Percentiles rank a stretch among this genome's conserved stretches.
These are phyloP conservation scores for Emydocephalus ijimae DNA, from an alignment of 2,113 vertebrate genomes.

Conservation along the genomic window DNA sequence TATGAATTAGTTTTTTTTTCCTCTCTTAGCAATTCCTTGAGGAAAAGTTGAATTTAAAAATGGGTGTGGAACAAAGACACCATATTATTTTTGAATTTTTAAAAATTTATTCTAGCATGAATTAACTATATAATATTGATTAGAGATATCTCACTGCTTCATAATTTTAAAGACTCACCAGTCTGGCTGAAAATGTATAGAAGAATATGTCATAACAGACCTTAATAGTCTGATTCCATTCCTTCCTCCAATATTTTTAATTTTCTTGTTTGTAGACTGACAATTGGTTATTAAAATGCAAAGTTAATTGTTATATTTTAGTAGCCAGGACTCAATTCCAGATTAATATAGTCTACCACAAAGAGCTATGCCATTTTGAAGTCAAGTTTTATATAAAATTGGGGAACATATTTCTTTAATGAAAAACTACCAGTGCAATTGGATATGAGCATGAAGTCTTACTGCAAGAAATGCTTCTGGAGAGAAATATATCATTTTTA, in stretches of 20 bases:
- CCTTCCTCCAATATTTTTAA: not conserved
- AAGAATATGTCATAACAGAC: not conserved
- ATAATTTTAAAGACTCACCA: not conserved
- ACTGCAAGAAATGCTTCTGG: constrained; percentile 86
- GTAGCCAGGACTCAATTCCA: not conserved
- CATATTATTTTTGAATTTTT: not conserved
- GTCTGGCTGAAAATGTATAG: not conserved
- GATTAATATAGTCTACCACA: not conserved
- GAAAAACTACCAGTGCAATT: constrained; percentile 77
- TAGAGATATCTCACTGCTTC: not conserved
- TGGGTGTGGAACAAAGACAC: not conserved
- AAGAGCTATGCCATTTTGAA: constrained; percentile 6
- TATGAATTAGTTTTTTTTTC: not conserved
- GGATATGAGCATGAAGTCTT: constrained; percentile 94
- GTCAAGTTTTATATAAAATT: constrained; percentile 31
- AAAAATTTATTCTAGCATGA: not conserved
- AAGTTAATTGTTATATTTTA: not conserved
- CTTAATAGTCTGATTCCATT: not conserved
- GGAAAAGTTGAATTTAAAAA: not conserved
- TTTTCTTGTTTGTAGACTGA: not conserved
- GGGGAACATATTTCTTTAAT: constrained; percentile 72
- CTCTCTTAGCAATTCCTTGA: not conserved
- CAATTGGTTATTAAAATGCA: not conserved
- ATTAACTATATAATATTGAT: not conserved
- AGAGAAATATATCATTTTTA: constrained; percentile 90